Base-by-base conservation (phyloP, 2,888 invertebrate genomes). In the Ramazzottius varieornatus region DNA sequence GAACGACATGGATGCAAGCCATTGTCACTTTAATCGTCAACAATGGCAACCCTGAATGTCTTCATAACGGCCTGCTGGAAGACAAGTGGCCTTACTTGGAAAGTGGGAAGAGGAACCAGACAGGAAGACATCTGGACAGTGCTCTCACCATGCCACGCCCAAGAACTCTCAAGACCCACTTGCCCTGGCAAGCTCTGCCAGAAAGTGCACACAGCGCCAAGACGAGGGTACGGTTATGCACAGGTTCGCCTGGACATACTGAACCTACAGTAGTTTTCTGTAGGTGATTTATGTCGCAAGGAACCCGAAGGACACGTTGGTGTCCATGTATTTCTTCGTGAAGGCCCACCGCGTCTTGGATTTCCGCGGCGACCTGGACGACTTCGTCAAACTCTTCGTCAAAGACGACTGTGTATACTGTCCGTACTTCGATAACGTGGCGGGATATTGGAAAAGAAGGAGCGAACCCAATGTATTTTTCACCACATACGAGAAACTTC, bases 211-310 rank as follows among this genome's bases (percentile, higher is more conserved):
- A 54, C 29, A 16, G 24, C 8, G 54, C 54, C 54, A 29, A 29
- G 4, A 54, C n/a, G 4, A 16, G 29, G 20, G 54, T 54, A 29
- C 20, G 54, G 4, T 13, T 40, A 8, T 40, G 40, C 40, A n/a
- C n/a, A n/a, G n/a, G n/a, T n/a, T n/a, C n/a, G n/a, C n/a, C n/a
- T n/a, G n/a, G n/a, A n/a, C n/a, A n/a, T n/a, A n/a, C n/a, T n/a
- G n/a, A n/a, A n/a, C n/a, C n/a, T n/a, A n/a, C n/a, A n/a, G n/a
- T n/a, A n/a, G n/a, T n/a, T n/a, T n/a, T n/a, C n/a, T 46, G 46
- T 29, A 76, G 76, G 71, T 76, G 13, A 72, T 77, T 63, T 77
- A 77, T 68, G 71, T 77, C 54, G 73, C 73, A 24, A 72, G 77
- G 65, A 77, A 77, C 67, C 75, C 77, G 0, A 76, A 75, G 68